Evolutionary conservation across 1,140 invertebrate species (phyloP).

Genomic region (Drosophila kanapiae): DNA sequence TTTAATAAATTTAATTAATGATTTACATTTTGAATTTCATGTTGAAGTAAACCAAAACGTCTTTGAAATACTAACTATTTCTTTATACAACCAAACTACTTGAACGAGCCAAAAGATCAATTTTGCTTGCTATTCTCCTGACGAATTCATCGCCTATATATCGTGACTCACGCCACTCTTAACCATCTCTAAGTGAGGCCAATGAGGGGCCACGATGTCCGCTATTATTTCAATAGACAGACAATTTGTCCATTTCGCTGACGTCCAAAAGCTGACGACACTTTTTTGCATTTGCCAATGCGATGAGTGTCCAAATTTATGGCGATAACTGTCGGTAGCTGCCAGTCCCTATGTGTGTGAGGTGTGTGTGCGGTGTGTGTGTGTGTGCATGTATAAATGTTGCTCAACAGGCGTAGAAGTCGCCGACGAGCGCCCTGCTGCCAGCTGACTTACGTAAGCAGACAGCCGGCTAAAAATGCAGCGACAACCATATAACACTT

Average conservation of each 20-base stretch:
- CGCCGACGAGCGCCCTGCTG: constrained; percentile 59
- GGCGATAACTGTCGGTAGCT: constrained; percentile 83
- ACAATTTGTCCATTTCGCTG: constrained; percentile 75
- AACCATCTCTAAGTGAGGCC: constrained; percentile 25
- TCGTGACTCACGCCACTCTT: constrained; percentile 3
- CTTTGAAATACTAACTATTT: neutral
- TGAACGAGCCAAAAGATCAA: neutral
- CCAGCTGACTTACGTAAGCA: constrained; percentile 72
- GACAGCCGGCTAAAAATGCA: constrained; percentile 44
- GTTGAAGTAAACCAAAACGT: no score
- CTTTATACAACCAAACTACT: neutral
- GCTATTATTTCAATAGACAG: constrained; percentile 49
- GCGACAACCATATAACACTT: constrained; percentile 21
- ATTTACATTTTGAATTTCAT: no score
- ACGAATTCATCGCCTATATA: neutral
- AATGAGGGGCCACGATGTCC: constrained; percentile 6
- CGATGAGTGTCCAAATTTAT: constrained; percentile 82
- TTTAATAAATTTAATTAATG: constrained; percentile 14
- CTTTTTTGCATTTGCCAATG: constrained; percentile 71
- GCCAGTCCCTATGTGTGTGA: constrained; percentile 39
- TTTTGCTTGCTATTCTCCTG: no score
- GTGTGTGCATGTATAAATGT: constrained; percentile 59
- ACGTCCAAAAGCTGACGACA: constrained; percentile 51
- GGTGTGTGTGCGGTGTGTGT: constrained; percentile 1
- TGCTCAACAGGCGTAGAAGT: constrained; percentile 71